phyloP scores from a whole-genome alignment of 2,888 invertebrate species.

The Troilus luridus region DNA sequence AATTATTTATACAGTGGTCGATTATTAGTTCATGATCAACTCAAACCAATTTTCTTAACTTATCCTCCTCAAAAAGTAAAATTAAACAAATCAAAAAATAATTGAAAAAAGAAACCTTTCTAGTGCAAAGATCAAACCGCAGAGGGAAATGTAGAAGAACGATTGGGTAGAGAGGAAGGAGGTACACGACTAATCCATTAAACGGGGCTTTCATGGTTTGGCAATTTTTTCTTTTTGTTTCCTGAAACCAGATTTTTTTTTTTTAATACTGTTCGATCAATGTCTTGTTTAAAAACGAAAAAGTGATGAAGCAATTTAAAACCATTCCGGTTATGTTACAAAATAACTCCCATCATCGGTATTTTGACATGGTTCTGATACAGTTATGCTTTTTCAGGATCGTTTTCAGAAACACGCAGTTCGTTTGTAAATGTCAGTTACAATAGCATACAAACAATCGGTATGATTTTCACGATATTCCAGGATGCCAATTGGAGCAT shows the following conservation, averaged over 20 bases:
- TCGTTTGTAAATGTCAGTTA: no score
- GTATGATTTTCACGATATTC: no score
- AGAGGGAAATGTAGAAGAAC: neutral
- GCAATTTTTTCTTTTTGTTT: neutral
- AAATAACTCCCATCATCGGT: neutral
- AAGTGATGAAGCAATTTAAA: neutral
- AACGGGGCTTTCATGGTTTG: neutral
- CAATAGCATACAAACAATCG: no score
- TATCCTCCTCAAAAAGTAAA: neutral
- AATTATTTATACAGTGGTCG: no score
- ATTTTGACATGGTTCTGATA: neutral
- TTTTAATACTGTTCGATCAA: neutral
- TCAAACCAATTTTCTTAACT: neutral
- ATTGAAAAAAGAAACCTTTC: neutral
- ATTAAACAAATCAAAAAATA: neutral
- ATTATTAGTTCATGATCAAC: no score
- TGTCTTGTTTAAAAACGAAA: neutral
- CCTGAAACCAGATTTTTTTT: neutral
- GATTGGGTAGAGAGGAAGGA: neutral
- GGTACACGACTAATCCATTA: neutral
- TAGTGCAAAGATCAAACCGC: neutral
- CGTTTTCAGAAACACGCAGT: no score
- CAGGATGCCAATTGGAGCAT: no score
- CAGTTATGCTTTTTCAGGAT: no score
- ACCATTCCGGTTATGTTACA: neutral